A percentile compares a stretch with the other conserved stretches of the same genome.
Conservation (phyloP, 2,888 invertebrate genomes). For the Drosophila nr. medialis region DNA sequence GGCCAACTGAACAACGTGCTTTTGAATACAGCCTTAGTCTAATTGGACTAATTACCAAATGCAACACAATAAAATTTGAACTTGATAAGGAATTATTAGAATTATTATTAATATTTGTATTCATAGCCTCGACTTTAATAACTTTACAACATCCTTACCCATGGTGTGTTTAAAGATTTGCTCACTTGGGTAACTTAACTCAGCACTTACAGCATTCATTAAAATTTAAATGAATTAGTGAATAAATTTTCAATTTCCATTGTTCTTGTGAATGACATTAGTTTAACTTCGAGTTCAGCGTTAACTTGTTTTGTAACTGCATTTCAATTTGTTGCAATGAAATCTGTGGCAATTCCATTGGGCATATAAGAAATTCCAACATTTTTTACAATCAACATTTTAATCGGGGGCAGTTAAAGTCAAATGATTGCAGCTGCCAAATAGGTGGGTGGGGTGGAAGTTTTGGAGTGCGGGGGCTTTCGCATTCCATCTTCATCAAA, state of each 20-base stretch:
- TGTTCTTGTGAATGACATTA: conserved; percentile 11
- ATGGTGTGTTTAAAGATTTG: not conserved
- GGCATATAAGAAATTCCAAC: conserved; percentile 56
- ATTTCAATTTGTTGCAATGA: conserved; percentile 62
- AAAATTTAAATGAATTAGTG: conserved; percentile 1
- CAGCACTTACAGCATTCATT: not conserved
- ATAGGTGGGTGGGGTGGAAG: not conserved
- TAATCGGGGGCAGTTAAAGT: conserved; percentile 59
- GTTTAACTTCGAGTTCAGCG: conserved; percentile 13
- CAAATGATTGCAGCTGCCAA: conserved; percentile 74
- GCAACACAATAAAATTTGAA: conserved; percentile 3
- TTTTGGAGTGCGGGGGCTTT: conserved; percentile 18
- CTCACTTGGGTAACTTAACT: not conserved
- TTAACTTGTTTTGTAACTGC: conserved; percentile 20
- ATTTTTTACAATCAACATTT: conserved; percentile 69
- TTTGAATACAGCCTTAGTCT: conserved; percentile 16
- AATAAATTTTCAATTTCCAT: conserved; percentile 1
- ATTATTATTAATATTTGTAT: not conserved
- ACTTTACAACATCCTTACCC: not conserved
- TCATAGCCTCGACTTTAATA: not conserved
- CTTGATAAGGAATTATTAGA: not conserved
- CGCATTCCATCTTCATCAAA: conserved; percentile 77
- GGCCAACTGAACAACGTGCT: conserved; percentile 30
- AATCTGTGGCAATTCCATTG: conserved; percentile 63
- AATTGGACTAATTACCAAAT: conserved; percentile 44